Base-by-base conservation (phyloP, 2,797 vertebrate species). In the Takifugu ocellatus region DNA sequence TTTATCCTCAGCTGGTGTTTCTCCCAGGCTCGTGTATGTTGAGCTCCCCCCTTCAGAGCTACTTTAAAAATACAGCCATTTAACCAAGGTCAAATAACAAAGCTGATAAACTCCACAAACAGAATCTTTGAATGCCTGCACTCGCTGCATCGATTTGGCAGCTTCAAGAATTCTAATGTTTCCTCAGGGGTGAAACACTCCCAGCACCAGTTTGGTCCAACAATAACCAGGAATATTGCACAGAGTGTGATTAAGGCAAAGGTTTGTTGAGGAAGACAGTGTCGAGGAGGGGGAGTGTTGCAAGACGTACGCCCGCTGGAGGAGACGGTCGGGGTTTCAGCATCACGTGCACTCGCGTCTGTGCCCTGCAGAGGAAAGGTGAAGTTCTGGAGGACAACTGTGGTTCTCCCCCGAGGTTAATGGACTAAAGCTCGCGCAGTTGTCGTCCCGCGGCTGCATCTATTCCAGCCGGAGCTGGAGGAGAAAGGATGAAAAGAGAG, bases 381-480 rank as follows among this genome's bases (percentile, higher is more conserved):
- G 84, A 70, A 61, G 50, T 44, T 63, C 61, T 24, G 21, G 66
- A 75, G 59, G 68, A 63, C 29, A 46, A 56, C 70, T 52, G 55
- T 25, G 75, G 66, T 70, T 74, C 55, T 72, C 72, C 67, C 54
- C 11, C 27, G 65, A 75, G 80, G 79, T 82, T 79, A 78, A 79
- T 75, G 70, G 68, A 36, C 72, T 49, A 47, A 3, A 2, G 9
- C 63, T 48, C 45, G 52, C 71, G 60, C 67, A 73, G 75, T 54
- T 60, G 71, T 84, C 68, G 73, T 68, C 72, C 70, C 1, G 8
- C 50, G 58, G 55, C 66, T 62, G 72, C 72, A 77, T 78, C 54
- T 75, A 74, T 81, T 79, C 82, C 67, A 55, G 68, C 68, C 73
- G 75, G 51, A 42, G 68, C 75, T 61, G 27, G 45, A 75, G 71